Percentiles rank a stretch among this genome's conserved stretches.
These are phyloP conservation scores for Seira ritae DNA, from an alignment of 2,888 invertebrate species.

Conservation along the genomic window DNA sequence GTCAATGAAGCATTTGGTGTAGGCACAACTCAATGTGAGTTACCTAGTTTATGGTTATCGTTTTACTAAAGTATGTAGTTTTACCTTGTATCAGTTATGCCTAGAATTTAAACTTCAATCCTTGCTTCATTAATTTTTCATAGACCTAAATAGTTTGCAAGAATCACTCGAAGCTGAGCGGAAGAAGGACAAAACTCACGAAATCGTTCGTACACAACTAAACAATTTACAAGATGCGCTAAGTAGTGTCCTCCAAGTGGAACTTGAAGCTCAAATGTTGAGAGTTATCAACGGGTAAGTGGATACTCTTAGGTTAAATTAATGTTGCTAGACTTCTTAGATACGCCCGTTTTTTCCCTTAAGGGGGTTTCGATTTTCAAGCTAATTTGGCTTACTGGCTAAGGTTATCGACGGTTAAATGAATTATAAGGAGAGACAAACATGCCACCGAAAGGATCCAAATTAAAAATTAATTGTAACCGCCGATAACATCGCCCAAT, in stretches of 20 bases:
- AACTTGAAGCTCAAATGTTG: constrained; percentile 70
- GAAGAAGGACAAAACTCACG: constrained; percentile 67
- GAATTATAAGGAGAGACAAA: no score
- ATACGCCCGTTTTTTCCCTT: no score
- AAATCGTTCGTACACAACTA: constrained; percentile 61
- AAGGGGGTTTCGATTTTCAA: no score
- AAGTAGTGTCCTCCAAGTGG: constrained; percentile 67
- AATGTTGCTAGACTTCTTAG: no score
- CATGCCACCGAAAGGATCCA: no score
- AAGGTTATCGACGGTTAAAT: no score
- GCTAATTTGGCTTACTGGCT: no score
- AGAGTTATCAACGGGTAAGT: constrained; percentile 66
- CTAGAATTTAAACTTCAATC: no score
- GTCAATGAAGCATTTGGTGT: constrained; percentile 90
- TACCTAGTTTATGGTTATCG: neutral
- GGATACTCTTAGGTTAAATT: constrained; percentile 17
- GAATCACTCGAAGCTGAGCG: constrained; percentile 59
- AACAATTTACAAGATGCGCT: constrained; percentile 69
- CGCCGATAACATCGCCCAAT: no score
- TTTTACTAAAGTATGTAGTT: neutral
- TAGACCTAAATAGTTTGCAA: constrained; percentile 69
- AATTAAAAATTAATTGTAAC: no score
- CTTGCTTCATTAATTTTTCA: constrained; percentile 10
- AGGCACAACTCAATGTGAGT: constrained; percentile 94
- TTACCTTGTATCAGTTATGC: neutral